Conservation (phyloP, 1,140 invertebrate genomes). For the Pseudoatta argentina region DNA sequence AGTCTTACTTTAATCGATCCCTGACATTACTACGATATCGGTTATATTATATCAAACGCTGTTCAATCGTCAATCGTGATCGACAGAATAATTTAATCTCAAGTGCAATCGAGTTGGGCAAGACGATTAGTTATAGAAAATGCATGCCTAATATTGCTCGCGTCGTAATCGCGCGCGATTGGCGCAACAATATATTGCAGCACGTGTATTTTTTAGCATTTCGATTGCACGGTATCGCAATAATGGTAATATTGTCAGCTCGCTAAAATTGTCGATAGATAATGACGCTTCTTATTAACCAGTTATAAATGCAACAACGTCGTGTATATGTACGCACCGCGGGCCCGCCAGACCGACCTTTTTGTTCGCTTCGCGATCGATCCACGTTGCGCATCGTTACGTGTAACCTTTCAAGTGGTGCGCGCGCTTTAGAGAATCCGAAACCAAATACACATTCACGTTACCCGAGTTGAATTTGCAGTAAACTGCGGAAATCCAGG, state of each 20-base stretch:
- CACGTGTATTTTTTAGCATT: constrained; percentile 47
- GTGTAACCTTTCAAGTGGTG: constrained; percentile 45
- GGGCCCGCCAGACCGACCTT: constrained; percentile 35
- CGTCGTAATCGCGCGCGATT: constrained; percentile 51
- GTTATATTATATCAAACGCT: constrained; percentile 13
- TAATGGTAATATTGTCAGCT: constrained; percentile 49
- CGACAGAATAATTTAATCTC: constrained; percentile 60
- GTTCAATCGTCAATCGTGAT: background rate
- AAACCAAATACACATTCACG: constrained; percentile 18
- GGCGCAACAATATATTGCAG: constrained; percentile 62
- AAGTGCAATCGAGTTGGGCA: constrained; percentile 59
- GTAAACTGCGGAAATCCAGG: background rate
- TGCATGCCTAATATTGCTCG: constrained; percentile 62
- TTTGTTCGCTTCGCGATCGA: constrained; percentile 51
- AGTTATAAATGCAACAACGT: constrained; percentile 37
- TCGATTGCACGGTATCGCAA: constrained; percentile 38
- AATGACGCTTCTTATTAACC: constrained; percentile 59
- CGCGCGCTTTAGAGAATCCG: constrained; percentile 30
- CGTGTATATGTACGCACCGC: background rate
- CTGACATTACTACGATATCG: background rate
- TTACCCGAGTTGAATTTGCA: constrained; percentile 1
- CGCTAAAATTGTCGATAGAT: constrained; percentile 43
- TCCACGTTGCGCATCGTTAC: constrained; percentile 39
- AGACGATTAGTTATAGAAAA: constrained; percentile 67
- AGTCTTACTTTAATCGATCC: background rate